Conservation (phyloP, 2,888 invertebrate genomes). For the Beris chalybata region DNA sequence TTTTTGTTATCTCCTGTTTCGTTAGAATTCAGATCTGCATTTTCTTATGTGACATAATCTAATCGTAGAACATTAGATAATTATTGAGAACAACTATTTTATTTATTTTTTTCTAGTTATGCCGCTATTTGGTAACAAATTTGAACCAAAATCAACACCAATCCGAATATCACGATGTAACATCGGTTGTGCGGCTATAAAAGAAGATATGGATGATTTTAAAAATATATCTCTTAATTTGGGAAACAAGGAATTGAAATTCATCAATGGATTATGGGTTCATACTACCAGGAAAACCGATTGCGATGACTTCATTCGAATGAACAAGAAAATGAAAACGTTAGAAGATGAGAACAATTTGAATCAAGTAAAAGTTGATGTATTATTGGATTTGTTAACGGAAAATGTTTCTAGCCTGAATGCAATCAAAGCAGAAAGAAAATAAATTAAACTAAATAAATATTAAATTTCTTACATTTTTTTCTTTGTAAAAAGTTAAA, state of each 20-base stretch:
- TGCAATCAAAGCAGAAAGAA: constrained; percentile 37
- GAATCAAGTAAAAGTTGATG: constrained; percentile 52
- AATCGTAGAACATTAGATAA: neutral
- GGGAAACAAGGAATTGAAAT: constrained; percentile 52
- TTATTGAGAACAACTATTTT: neutral
- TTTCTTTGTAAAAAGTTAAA: too few relatives aligned
- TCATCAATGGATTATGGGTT: constrained; percentile 54
- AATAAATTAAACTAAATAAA: neutral
- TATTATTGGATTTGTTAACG: constrained; percentile 53
- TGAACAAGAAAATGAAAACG: constrained; percentile 49
- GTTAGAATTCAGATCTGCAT: too few relatives aligned
- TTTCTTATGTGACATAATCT: neutral
- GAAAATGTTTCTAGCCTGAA: constrained; percentile 51
- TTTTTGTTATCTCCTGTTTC: too few relatives aligned
- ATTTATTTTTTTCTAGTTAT: constrained; percentile 42
- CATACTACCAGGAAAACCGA: constrained; percentile 47
- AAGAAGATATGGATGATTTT: constrained; percentile 52
- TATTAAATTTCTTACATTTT: too few relatives aligned
- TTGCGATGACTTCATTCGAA: constrained; percentile 47
- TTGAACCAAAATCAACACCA: constrained; percentile 52
- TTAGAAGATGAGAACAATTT: constrained; percentile 54
- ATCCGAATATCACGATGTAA: constrained; percentile 48
- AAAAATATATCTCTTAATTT: constrained; percentile 49
- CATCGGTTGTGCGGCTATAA: constrained; percentile 48
- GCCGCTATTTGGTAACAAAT: constrained; percentile 55